phyloP scores from a whole-genome alignment of 2,113 vertebrate genomes.

The Carassius carassius region DNA sequence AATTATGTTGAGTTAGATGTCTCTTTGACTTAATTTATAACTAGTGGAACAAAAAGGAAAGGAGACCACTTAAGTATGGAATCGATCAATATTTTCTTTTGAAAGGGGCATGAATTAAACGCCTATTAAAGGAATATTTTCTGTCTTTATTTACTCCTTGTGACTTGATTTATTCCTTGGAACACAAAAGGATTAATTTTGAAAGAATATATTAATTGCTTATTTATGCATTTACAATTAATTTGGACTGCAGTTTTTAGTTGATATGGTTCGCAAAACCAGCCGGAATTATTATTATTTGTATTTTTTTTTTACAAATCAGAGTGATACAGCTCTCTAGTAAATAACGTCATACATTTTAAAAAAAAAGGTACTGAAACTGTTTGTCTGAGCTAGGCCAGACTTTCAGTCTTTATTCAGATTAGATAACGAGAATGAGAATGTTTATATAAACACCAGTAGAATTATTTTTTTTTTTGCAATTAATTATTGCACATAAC shows the following conservation, averaged over 20 bases:
- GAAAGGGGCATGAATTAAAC: not conserved
- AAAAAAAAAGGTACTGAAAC: no score
- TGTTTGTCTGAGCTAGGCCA: no score
- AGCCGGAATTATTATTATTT: no score
- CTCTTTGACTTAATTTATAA: slow-evolving; percentile 9
- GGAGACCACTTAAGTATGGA: not conserved
- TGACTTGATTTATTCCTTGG: not conserved
- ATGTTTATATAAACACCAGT: not conserved
- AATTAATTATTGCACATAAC: no score
- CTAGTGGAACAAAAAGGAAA: not conserved
- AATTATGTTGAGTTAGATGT: slow-evolving; percentile 18
- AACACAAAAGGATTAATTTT: not conserved
- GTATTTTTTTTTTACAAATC: not conserved
- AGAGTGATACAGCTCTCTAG: not conserved
- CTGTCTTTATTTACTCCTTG: not conserved
- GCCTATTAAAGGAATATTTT: not conserved
- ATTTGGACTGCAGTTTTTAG: not conserved
- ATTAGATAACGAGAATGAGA: not conserved
- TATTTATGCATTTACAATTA: not conserved
- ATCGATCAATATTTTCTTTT: not conserved
- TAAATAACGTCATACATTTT: no score
- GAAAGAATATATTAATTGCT: not conserved
- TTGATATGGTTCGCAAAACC: no score
- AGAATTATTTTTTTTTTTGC: no score
- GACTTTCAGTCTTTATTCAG: no score